phyloP scores from a whole-genome alignment of 2,797 vertebrate genomes.

The Sebastes kiyomatsui region DNA sequence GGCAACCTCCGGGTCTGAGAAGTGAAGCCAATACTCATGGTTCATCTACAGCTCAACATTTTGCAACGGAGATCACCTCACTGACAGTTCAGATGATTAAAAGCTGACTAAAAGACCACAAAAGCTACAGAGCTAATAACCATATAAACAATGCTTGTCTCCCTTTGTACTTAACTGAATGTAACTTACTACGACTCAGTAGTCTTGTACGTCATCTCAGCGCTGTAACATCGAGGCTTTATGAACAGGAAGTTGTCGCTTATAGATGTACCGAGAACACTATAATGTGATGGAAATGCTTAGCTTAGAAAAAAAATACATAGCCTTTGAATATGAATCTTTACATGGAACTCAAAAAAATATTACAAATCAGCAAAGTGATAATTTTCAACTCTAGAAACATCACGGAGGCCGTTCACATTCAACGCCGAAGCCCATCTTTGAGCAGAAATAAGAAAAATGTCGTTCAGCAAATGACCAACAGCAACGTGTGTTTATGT shows the following conservation, averaged over 20 bases:
- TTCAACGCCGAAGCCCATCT: background rate
- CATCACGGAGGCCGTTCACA: background rate
- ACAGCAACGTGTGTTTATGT: background rate
- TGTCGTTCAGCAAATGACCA: background rate
- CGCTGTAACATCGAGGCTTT: no score
- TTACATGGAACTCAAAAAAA: background rate
- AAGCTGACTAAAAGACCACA: no score
- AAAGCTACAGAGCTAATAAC: no score
- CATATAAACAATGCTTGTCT: no score
- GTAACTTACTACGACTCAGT: no score
- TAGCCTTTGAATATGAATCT: background rate
- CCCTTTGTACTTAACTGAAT: no score
- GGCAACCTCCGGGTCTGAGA: no score
- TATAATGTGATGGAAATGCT: background rate
- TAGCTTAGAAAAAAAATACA: background rate
- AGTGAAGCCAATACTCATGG: no score
- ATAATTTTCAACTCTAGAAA: background rate
- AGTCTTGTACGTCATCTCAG: background rate
- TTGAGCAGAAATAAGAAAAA: background rate
- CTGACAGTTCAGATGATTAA: no score
- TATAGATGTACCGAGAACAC: background rate
- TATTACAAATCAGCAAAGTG: background rate
- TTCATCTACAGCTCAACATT: no score
- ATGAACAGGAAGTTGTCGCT: background rate
- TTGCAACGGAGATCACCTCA: no score